These are phyloP conservation scores for Drosophila anomelani DNA, from an alignment of 2,888 invertebrate genomes.

Conservation along the genomic window DNA sequence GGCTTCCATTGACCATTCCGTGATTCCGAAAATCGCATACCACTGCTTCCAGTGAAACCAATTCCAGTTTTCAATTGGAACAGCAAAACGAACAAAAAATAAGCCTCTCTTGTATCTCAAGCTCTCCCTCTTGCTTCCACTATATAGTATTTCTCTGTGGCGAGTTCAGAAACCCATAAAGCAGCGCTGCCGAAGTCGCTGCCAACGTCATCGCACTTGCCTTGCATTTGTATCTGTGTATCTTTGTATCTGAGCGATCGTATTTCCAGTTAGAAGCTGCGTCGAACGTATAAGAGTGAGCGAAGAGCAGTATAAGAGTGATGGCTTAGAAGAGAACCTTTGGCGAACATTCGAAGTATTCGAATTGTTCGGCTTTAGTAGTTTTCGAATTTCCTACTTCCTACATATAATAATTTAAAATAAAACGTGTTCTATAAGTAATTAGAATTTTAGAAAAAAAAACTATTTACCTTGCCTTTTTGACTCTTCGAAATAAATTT, in stretches of 20 bases:
- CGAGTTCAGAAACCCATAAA: constrained; percentile 74
- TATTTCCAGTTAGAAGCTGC: constrained; percentile 68
- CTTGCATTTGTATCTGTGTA: constrained; percentile 35
- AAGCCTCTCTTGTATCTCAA: constrained; percentile 38
- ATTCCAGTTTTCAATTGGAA: constrained; percentile 80
- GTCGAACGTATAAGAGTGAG: constrained; percentile 28
- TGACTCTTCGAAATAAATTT: background rate
- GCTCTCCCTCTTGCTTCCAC: constrained; percentile 4
- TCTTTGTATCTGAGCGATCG: constrained; percentile 29
- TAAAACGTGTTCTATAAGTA: too few species aligned
- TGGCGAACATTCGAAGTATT: background rate
- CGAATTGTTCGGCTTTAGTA: background rate
- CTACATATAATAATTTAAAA: too few species aligned
- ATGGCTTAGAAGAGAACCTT: constrained; percentile 46
- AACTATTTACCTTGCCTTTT: too few species aligned
- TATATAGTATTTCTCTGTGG: constrained; percentile 40
- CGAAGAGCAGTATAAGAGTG: constrained; percentile 43
- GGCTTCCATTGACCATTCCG: constrained; percentile 80
- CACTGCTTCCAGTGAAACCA: constrained; percentile 81
- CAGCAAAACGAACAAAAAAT: constrained; percentile 41
- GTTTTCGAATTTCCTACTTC: background rate
- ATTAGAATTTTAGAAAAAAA: too few species aligned
- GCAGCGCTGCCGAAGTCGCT: constrained; percentile 55
- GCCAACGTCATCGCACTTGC: constrained; percentile 46
- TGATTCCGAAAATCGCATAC: constrained; percentile 80